Conservation (phyloP, 2,797 vertebrate species). For the Sebastes minor region DNA sequence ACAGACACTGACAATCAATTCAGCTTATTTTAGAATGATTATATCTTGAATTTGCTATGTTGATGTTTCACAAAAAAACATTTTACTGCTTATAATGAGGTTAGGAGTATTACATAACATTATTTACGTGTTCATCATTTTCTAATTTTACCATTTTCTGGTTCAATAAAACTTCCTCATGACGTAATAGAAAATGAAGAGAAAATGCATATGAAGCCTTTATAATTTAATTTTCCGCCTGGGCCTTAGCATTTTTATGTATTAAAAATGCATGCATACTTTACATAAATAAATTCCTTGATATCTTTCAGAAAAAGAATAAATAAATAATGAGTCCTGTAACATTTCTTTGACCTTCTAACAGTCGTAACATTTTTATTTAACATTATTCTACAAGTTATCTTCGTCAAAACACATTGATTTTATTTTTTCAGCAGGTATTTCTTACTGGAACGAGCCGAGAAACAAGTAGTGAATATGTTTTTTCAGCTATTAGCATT, state of each 20-base stretch:
- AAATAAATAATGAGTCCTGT: neutral
- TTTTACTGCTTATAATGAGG: neutral
- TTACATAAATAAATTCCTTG: neutral
- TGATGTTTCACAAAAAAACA: neutral
- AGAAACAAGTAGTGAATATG: slow-evolving; percentile 31
- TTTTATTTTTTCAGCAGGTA: neutral
- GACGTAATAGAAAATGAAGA: neutral
- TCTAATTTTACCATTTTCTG: too few relatives aligned
- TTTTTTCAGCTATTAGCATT: slow-evolving; percentile 60
- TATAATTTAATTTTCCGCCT: neutral
- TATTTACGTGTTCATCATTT: neutral
- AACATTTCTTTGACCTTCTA: neutral
- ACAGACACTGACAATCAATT: neutral
- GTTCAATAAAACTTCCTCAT: neutral
- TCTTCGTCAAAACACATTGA: neutral
- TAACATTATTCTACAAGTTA: neutral
- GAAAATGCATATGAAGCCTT: neutral
- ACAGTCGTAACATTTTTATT: neutral
- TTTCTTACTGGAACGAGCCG: neutral
- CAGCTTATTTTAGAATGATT: neutral
- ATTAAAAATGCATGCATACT: neutral
- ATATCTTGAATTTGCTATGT: neutral
- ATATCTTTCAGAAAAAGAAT: neutral
- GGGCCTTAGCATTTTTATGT: too few relatives aligned
- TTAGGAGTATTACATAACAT: neutral